These are phyloP conservation scores for Lepidocyrtinus sp. DNA, from an alignment of 2,888 invertebrate species.

Conservation along the genomic window DNA sequence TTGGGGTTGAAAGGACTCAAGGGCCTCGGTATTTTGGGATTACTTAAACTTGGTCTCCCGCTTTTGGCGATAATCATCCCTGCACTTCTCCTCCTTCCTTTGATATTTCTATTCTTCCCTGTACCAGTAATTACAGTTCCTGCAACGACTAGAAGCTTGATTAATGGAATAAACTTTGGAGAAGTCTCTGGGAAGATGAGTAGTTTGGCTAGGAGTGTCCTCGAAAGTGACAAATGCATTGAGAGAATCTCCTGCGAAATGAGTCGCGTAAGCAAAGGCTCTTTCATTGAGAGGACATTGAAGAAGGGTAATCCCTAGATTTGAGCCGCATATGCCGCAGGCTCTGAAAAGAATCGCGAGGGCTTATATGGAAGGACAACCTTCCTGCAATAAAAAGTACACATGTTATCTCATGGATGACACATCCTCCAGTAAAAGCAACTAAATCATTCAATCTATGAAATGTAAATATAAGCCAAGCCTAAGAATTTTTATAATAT, in stretches of 20 bases:
- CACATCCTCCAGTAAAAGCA: neutral
- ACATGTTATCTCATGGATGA: conserved; percentile 52
- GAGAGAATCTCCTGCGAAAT: conserved; percentile 67
- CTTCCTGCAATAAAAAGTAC: conserved; percentile 46
- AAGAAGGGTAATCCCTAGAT: conserved; percentile 49
- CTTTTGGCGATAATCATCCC: conserved; percentile 62
- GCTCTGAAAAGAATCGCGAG: conserved; percentile 37
- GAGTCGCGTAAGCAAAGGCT: conserved; percentile 60
- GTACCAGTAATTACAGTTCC: conserved; percentile 65
- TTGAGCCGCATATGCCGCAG: conserved; percentile 48
- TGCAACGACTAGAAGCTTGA: conserved; percentile 30
- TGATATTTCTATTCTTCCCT: conserved; percentile 64
- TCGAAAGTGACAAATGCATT: conserved; percentile 66
- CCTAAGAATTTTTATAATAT: neutral
- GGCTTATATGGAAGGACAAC: conserved; percentile 46
- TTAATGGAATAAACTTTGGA: conserved; percentile 44
- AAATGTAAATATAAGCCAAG: too few relatives aligned
- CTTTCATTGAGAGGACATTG: conserved; percentile 63
- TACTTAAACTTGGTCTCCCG: conserved; percentile 62
- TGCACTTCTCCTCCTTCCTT: conserved; percentile 59
- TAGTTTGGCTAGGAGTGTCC: conserved; percentile 55
- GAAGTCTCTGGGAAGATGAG: conserved; percentile 61
- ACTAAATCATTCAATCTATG: neutral
- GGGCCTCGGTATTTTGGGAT: conserved; percentile 62
- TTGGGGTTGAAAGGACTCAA: conserved; percentile 66